Evolutionary conservation across 2,888 invertebrate species (phyloP), one percentile per base, ranked within the genome.

Genomic region (Eurois occulta): DNA sequence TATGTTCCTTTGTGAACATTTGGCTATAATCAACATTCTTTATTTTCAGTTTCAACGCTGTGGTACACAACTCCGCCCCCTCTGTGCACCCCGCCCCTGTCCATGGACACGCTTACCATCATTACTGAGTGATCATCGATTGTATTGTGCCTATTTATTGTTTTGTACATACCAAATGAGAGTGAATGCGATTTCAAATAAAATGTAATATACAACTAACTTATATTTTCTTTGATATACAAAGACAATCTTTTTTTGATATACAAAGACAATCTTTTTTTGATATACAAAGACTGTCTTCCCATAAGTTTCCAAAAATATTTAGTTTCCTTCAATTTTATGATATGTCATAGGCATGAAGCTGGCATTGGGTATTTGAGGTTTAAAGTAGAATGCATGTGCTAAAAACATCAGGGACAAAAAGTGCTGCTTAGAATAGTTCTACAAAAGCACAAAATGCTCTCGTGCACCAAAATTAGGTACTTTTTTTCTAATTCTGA

Each of bases 11-110:
- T 8, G 2, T 52, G 1, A 35, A 21, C 18, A 72, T 35, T 62
- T 5, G 41, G 2, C 10, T 16, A 24, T 10, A 21, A 52, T 32
- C 16, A n/a, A 48, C 4, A 11, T 43, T 46, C 16, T 64, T 46
- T 60, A 41, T 38, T 86, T 85, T 77, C 93, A 96, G 96, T 83
- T 96, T 96, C 93, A 96, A 96, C 92, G 96, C 96, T 24, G 94
- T 96, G n/a, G 96, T 96, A 48, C 95, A 95, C 92, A 95, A 95
- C 91, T 92, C 95, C 38, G 95, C 92, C 41, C 95, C 94, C 38
- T 90, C 93, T 0, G 91, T 94, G 13, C 95, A 95, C 80, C 92
- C 92, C 43, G 93, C 93, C 55, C 94, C 92, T 35, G 91, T 92
- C 43, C 93, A 93, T 41, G 81, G 71, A 48, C 76, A 85, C 78